A percentile compares a stretch with the other conserved stretches of the same genome.
phyloP scores from a whole-genome alignment of 2,888 invertebrate species.

The Chrysopilus asiliformis region DNA sequence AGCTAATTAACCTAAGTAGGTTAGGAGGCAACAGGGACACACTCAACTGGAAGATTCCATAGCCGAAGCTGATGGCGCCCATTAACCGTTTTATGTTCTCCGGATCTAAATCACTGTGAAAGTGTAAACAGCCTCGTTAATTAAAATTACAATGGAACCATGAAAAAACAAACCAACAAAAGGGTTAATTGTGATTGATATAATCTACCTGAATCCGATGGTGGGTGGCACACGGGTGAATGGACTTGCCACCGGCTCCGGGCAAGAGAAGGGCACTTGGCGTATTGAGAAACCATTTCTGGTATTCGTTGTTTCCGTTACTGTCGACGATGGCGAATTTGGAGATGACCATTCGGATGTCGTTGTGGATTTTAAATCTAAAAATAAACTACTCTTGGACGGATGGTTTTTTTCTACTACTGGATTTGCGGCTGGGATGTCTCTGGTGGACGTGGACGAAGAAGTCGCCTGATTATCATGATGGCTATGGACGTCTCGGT shows the following conservation, averaged over 20 bases:
- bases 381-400: conserved; percentile 11
- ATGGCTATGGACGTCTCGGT: not conserved
- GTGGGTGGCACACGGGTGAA: not conserved
- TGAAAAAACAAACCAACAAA: not conserved
- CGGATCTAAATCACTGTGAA: conserved; percentile 31
- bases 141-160: not conserved
- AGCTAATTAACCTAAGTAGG: conserved; percentile 43
- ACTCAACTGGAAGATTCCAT: conserved; percentile 53
- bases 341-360: no score
- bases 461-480: not conserved
- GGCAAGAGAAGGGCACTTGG: conserved; percentile 15
- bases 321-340: no score
- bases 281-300: conserved; percentile 8
- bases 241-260: conserved; percentile 9
- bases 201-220: conserved; percentile 2
- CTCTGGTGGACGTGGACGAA: no score
- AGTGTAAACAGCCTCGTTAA: not conserved
- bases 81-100: conserved; percentile 45
- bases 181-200: not conserved
- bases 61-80: conserved; percentile 56
- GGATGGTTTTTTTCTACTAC: conserved; percentile 6
- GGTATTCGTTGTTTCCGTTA: conserved; percentile 1
- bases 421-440: no score
- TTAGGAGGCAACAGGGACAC: conserved; percentile 53
- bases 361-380: conserved; percentile 9